These are phyloP conservation scores for Struthio camelus DNA, from an alignment of 2,113 vertebrate genomes.

Conservation along the genomic window DNA sequence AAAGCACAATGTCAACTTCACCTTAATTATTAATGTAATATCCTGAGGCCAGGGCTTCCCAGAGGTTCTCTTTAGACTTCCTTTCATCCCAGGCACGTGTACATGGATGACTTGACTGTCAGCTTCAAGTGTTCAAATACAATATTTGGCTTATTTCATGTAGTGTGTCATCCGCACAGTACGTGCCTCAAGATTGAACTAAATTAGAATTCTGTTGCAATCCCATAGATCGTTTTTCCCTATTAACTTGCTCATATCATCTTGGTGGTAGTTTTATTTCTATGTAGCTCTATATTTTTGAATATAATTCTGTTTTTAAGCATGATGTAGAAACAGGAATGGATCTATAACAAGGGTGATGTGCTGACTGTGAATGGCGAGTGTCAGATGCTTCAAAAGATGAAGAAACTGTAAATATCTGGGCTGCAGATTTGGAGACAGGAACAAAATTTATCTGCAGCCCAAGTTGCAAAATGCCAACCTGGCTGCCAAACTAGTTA, in stretches of 20 bases:
- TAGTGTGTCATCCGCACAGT: neutral
- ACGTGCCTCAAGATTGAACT: neutral
- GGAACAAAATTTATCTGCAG: neutral
- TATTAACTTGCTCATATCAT: neutral
- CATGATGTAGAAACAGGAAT: neutral
- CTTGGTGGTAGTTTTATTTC: neutral
- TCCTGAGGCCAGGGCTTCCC: neutral
- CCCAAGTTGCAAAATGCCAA: neutral
- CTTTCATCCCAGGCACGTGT: neutral
- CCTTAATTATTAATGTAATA: neutral
- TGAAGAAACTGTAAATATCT: neutral
- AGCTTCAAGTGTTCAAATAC: neutral
- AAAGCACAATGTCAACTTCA: neutral
- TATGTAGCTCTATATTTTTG: neutral
- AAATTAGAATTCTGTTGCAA: neutral
- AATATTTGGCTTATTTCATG: neutral
- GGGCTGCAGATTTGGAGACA: neutral
- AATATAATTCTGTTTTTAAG: neutral
- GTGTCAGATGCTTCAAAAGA: neutral
- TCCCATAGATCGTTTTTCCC: fast-evolving
- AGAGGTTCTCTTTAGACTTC: neutral
- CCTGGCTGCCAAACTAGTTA: neutral
- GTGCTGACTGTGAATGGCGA: neutral
- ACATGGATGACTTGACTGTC: neutral
- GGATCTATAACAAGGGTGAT: neutral